Percentiles rank a stretch among this genome's conserved stretches.
phyloP scores from a whole-genome alignment of 2,113 vertebrate species.

The Chaetura pelagica region DNA sequence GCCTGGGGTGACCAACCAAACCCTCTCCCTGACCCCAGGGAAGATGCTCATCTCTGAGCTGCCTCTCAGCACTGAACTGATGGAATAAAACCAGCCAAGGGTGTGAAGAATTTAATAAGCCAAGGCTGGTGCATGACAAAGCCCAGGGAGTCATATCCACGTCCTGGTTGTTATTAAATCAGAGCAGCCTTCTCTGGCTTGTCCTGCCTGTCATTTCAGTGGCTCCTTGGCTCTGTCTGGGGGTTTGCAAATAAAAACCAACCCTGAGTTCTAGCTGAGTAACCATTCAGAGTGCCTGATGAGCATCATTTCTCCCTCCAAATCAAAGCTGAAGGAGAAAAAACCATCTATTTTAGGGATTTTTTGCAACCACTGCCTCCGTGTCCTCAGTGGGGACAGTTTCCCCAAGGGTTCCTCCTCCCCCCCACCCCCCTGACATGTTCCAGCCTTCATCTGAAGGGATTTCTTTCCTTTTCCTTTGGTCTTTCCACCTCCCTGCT shows the following conservation, averaged over 20 bases:
- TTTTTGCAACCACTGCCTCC: neutral
- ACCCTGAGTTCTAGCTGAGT: neutral
- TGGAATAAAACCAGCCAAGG: neutral
- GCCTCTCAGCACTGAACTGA: neutral
- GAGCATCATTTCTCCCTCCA: neutral
- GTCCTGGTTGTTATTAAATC: neutral
- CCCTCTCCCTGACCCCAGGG: fast-evolving
- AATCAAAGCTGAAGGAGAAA: neutral
- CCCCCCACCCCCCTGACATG: neutral
- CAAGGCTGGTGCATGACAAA: neutral
- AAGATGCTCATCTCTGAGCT: neutral
- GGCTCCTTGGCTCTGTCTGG: neutral
- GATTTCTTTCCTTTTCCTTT: neutral
- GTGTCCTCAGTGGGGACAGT: neutral
- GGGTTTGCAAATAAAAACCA: neutral
- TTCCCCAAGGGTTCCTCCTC: neutral
- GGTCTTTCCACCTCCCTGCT: neutral
- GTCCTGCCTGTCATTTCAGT: neutral
- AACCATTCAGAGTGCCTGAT: neutral
- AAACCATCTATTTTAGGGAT: neutral
- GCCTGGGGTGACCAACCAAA: fast-evolving
- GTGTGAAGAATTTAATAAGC: conserved; percentile 23
- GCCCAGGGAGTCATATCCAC: neutral
- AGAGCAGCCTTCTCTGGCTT: neutral
- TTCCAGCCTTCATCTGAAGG: neutral